Base-by-base conservation (phyloP, 2,113 vertebrate genomes). In the Nannobrachium achirus region DNA sequence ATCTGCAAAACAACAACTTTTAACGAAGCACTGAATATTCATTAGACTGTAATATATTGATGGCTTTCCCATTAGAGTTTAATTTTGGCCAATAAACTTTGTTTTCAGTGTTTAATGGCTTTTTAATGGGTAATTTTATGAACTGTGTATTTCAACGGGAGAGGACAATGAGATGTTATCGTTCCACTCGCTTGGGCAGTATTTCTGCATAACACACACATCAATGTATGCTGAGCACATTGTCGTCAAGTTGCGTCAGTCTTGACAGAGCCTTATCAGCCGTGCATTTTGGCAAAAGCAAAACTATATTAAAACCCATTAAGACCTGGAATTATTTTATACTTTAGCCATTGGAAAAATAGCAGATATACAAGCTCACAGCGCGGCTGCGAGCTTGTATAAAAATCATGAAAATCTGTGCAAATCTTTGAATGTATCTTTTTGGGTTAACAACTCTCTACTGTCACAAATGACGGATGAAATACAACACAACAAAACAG, bases 211-310 rank as follows among this genome's bases (percentile, higher is more conserved):
- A 66, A 51, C 33, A 51, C 33, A 44, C 46, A 0, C 11, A 18
- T 33, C 25, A 33, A 33, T 33, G 18, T 6, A 53, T 19, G 4
- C 20, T 46, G 10, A 19, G 13, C 4, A 9, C 14, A 52, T 2
- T 7, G 18, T 64, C 61, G 49, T 55, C 60, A 40, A 11, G 9
- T 53, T 73, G 62, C 75, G 64, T 41, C 68, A 60, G 8, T 42
- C 70, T 10, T 56, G 14, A 60, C 77, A 66, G 74, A 76, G 63
- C 57, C 45, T 33, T 40, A 64, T 70, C 61, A 78, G 66, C 67
- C 62, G 50, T 56, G 41, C 72, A 63, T 1, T 0, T 53, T 77
- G 74, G 82, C 71, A 79, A 69, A 81, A 86, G 64, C 82, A 33
- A 33, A 33, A 33, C 25, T 33, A 33, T 33, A 33, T 33, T 5